Evolutionary conservation across 1,140 invertebrate species (phyloP).

Genomic region (Micrasema longulum): DNA sequence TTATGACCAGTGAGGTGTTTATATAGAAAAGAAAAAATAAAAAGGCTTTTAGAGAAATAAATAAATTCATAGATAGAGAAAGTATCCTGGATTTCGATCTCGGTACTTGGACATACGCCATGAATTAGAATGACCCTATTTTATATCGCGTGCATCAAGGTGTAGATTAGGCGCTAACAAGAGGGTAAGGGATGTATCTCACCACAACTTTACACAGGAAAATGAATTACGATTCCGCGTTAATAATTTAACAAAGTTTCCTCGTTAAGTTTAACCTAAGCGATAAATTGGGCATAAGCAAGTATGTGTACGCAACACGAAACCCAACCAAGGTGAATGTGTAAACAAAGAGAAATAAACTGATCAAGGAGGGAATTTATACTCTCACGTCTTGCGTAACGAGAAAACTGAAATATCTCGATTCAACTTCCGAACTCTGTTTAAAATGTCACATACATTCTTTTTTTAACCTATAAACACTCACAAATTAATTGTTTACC

Average conservation of each 20-base stretch:
- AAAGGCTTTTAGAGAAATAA: too few relatives aligned
- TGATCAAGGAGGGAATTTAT: neutral
- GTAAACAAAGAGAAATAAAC: constrained; percentile 7
- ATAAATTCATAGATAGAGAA: too few relatives aligned
- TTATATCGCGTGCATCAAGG: too few relatives aligned
- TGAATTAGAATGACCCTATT: too few relatives aligned
- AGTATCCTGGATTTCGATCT: too few relatives aligned
- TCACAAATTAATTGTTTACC: too few relatives aligned
- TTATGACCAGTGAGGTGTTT: too few relatives aligned
- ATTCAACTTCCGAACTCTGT: too few relatives aligned
- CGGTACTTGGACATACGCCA: too few relatives aligned
- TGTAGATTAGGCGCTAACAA: neutral
- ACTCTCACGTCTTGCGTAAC: neutral
- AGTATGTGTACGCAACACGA: constrained; percentile 6
- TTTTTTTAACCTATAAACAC: too few relatives aligned
- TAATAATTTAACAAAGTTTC: constrained; percentile 11
- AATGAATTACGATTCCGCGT: constrained; percentile 8
- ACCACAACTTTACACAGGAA: neutral
- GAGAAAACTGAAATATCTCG: neutral
- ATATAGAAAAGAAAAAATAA: too few relatives aligned
- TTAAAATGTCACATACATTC: too few relatives aligned
- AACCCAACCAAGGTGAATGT: neutral
- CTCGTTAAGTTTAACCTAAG: constrained; percentile 2
- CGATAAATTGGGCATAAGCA: constrained; percentile 7
- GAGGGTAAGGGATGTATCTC: neutral